Percentiles rank a stretch among this genome's conserved stretches.
Conservation (phyloP, 2,888 invertebrate species). For the Mayetiola destructor region DNA sequence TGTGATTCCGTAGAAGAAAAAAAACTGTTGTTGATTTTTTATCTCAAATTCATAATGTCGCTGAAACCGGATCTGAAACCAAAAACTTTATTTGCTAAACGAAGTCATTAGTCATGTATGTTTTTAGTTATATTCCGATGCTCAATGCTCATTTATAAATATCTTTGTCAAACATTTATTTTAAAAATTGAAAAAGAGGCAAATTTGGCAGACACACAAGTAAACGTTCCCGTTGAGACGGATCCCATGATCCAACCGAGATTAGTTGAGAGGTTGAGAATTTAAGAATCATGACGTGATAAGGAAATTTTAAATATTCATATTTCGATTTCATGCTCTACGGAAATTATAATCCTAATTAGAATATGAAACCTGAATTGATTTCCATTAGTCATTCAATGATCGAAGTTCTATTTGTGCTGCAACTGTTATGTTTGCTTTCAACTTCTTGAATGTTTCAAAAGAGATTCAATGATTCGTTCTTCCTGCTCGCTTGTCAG, state of each 20-base stretch:
- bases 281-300: not conserved
- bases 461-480: not conserved
- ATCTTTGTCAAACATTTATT: not conserved
- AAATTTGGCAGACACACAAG: not conserved
- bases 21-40: too few relatives aligned
- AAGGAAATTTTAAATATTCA: too few relatives aligned
- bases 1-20: too few relatives aligned
- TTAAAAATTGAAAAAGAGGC: not conserved
- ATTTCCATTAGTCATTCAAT: constrained; percentile 12
- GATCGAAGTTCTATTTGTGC: not conserved
- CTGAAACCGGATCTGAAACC: constrained; percentile 12
- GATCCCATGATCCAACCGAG: too few relatives aligned
- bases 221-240: not conserved
- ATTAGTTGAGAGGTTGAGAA: too few relatives aligned
- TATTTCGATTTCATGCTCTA: not conserved
- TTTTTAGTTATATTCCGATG: too few relatives aligned
- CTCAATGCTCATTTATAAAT: not conserved
- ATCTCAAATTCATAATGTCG: too few relatives aligned
- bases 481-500: not conserved
- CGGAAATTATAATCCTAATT: constrained; percentile 3
- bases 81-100: constrained; percentile 6
- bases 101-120: constrained; percentile 11
- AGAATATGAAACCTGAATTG: constrained; percentile 8
- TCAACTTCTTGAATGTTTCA: not conserved
- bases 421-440: not conserved